Base-by-base conservation (phyloP, 2,797 vertebrate genomes). In the Phrynocephalus vlangalii region DNA sequence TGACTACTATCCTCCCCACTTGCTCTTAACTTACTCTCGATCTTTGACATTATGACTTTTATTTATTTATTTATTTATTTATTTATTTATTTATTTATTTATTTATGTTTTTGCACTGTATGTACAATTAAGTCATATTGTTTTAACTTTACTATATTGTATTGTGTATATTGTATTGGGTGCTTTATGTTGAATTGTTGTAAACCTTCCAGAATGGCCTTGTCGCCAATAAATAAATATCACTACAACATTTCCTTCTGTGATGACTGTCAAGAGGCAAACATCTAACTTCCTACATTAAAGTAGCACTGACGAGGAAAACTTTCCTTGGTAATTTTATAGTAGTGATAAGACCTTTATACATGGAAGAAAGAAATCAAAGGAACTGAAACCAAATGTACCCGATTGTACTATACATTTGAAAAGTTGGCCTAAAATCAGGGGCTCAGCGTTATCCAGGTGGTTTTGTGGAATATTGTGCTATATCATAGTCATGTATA, bases 401-500 rank as follows among this genome's bases (percentile, higher is more conserved):
- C 68, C 68, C 30, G 24, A 63, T 52, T 52, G 38, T 44, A 44
- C 38, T 44, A 44, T 81, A 30, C 10, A 63, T 67, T 86, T 89
- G 81, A 88, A 91, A 63, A 13, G n/a, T 1, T 56, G 30, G 8
- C 75, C 66, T 87, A 44, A 88, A 84, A 11, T 8, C 50, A 56
- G 6, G 30, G 3, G 3, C 24, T 6, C 86, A 63, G 79, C 20
- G 26, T 26, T 8, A 0, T 78, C 8, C 0, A 5, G 50, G 6
- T 52, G 78, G 6, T 67, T 48, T 90, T 79, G 50, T 80, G 68
- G 70, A 1, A 86, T 6, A 89, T 90, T 72, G 73, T 81, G 73
- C 24, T 10, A 3, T 44, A 6, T 20, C 33, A 26, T 44, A 28
- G 67, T 84, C 20, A 9, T 81, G 16, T 77, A 33, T 67, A 60